Evolutionary conservation across 2,888 invertebrate genomes (phyloP), one percentile per base, ranked within the genome.

Genomic region (Synanthedon tipuliformis): DNA sequence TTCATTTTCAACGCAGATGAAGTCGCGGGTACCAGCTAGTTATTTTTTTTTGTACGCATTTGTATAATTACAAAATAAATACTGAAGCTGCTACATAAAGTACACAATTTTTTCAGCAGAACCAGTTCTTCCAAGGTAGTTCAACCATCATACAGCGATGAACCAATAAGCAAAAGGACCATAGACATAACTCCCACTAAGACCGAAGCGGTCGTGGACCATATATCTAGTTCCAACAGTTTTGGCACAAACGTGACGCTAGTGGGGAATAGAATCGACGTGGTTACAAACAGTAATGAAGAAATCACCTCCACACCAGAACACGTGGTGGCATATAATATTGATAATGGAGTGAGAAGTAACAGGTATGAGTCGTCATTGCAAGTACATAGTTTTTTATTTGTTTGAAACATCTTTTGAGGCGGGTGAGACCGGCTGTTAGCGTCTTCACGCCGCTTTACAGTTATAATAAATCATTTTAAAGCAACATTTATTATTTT

Each of bases 251-350:
- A 93, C 69, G 91, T 94, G 3, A 91, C 94, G 3, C 83, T 96
- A 4, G 91, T 95, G 40, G 96, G 97, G 23, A 97, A 97, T 77
- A 89, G 96, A 65, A 94, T 97, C 57, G 94, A 96, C 66, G 90
- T 97, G 50, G 86, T 81, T 12, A 75, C 77, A 41, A 78, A 81
- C 52, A 71, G 72, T 34, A 70, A 77, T 13, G 75, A 73, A 50
- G 62, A 68, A 1, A 52, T 50, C 3, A 65, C 57, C 40, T 66
- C 61, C 11, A 61, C 62, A 11, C 69, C 65, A 48, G 72, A 66
- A 1, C 64, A 90, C 65, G 89, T 91, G 56, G 91, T 93, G 1
- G 91, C 92, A 4, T 91, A 90, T 64, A 90, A 91, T 69, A 89
- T 90, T 73, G 92, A 92, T 57, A 89, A 89, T 55, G 81, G 81